Percentiles rank a stretch among this genome's conserved stretches.
phyloP scores from a whole-genome alignment of 2,113 vertebrate species.

The Ahaetulla prasina region DNA sequence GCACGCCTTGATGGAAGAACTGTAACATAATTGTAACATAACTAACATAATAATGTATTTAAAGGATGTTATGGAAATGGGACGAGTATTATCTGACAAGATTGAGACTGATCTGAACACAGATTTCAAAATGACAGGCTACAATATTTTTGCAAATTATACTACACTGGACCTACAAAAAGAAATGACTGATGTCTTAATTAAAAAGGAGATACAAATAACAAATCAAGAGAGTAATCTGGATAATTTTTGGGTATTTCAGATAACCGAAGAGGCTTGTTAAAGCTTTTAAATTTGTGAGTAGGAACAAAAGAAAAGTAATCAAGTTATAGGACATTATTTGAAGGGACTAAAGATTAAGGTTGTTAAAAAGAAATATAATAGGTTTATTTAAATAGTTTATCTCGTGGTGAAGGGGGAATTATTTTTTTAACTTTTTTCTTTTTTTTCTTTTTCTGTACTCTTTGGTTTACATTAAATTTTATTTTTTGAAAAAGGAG shows the following conservation, averaged over 20 bases:
- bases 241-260: not conserved
- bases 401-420: not conserved
- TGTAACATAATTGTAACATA: too few relatives aligned
- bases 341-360: not conserved
- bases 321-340: not conserved
- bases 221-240: not conserved
- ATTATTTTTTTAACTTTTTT: not conserved
- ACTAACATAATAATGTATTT: too few relatives aligned
- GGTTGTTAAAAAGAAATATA: not conserved
- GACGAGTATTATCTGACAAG: not conserved
- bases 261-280: not conserved
- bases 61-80: not conserved
- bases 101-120: not conserved
- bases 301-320: not conserved
- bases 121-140: not conserved
- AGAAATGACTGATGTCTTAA: not conserved
- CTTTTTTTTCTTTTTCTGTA: not conserved
- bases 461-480: not conserved
- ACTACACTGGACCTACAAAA: not conserved
- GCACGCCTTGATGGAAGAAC: not conserved
- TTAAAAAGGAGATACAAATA: not conserved
- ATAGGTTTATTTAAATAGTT: not conserved
- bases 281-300: not conserved
- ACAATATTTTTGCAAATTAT: not conserved
- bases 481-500: not conserved